A percentile compares a stretch with the other conserved stretches of the same genome.
Evolutionary conservation across 64 coral and sea anemone genomes (phyloP).

Genomic region (Hydrozoanthus tunicans): DNA sequence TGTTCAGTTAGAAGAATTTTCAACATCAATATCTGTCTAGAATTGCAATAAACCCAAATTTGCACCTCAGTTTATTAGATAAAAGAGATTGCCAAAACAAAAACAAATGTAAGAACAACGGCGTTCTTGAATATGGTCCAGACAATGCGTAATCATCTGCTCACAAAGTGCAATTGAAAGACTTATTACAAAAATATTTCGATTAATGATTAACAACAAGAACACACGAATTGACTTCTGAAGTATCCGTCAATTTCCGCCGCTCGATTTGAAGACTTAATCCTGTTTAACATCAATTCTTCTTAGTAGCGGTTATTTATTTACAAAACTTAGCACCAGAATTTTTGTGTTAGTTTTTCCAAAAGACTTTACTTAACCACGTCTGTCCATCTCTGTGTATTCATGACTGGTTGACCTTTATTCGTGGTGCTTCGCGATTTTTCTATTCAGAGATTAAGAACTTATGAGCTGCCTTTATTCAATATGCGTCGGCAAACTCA

Average conservation of each 20-base stretch:
- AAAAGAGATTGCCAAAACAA: constrained; percentile 4
- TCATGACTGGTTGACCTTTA: constrained; percentile 32
- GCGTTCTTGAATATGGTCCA: background rate
- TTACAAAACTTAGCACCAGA: constrained; percentile 53
- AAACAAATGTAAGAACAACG: constrained; percentile 39
- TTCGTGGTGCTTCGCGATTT: background rate
- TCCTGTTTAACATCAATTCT: constrained; percentile 59
- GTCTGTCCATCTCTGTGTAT: background rate
- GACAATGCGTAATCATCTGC: constrained; percentile 48
- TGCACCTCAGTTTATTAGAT: constrained; percentile 3
- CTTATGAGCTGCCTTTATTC: constrained; percentile 12
- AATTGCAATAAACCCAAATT: background rate
- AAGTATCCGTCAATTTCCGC: constrained; percentile 57
- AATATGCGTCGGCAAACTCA: constrained; percentile 49
- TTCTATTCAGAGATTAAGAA: constrained; percentile 38
- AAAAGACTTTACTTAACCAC: constrained; percentile 46
- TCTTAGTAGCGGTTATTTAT: constrained; percentile 44
- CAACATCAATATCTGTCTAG: background rate
- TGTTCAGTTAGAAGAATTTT: background rate
- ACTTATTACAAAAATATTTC: constrained; percentile 54
- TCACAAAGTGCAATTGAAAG: constrained; percentile 35
- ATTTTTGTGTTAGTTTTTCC: constrained; percentile 59
- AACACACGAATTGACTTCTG: constrained; percentile 46
- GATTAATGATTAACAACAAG: constrained; percentile 44
- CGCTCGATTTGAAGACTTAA: constrained; percentile 59